Base-by-base conservation (phyloP, 2,888 invertebrate genomes). In the Agonopterix heracliana region DNA sequence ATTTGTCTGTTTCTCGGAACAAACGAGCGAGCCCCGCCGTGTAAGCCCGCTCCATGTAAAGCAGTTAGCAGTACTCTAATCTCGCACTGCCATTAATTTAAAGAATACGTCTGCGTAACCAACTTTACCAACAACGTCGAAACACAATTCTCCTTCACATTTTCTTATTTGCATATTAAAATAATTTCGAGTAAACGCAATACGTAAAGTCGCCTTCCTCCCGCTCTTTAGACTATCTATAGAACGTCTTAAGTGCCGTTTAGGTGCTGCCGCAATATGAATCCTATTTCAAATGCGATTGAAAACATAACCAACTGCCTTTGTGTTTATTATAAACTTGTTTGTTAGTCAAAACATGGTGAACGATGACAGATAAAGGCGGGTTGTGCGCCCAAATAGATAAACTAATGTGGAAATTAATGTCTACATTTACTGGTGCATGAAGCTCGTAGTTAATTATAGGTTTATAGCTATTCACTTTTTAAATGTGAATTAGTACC, bases 351-450 rank as follows among this genome's bases (percentile, higher is more conserved):
- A 61, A 63, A 63, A 69, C 61, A 66, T 71, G 56, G 64, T 72
- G 73, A 83, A 85, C 77, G 84, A 87, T 87, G 85, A 88, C 85
- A 86, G 87, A 88, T 88, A 88, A 88, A 88, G 82, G 84, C 86
- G 82, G 82, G 77, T 76, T 83, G 86, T 78, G 82, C 76, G 81
- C 86, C 87, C 87, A 87, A 87, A 87, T 85, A 86, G 87, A 87
- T 87, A 88, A 85, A 87, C 79, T 87, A 85, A 87, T 86, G 87
- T 87, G 84, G 84, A 88, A 88, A 89, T 88, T 87, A 89, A 88
- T 88, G 89, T 86, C 84, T 86, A 84, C 83, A 88, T 88, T 88
- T 85, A 88, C 87, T 87, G 85, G 87, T 86, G 89, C 89, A 88
- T 88, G 88, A 88, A 88, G 87, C 81, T 81, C 68, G 81, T 81